These are phyloP conservation scores for Centropristis striata DNA, from an alignment of 2,113 vertebrate genomes.

Conservation along the genomic window DNA sequence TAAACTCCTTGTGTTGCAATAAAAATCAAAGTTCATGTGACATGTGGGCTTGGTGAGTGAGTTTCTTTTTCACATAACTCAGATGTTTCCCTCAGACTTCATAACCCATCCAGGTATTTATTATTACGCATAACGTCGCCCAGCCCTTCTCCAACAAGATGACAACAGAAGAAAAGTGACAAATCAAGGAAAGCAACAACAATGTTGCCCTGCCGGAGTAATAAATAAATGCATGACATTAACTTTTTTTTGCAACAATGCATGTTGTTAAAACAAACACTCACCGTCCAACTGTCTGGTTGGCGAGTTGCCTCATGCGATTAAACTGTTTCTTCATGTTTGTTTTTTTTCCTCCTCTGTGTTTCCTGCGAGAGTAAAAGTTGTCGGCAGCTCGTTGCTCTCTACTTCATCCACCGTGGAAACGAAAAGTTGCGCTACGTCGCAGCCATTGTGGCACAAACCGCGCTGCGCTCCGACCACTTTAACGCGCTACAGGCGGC, in stretches of 20 bases:
- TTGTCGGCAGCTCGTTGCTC: conserved; percentile 39
- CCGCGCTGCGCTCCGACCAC: conserved; percentile 7
- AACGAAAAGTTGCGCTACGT: conserved; percentile 70
- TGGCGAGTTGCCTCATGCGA: conserved; percentile 96
- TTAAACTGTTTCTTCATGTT: conserved; percentile 98
- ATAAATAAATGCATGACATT: neutral
- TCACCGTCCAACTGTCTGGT: conserved; percentile 96
- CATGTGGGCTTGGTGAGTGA: neutral
- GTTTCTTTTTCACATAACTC: neutral
- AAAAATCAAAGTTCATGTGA: neutral
- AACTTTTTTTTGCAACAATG: conserved; percentile 10
- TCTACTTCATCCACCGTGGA: conserved; percentile 55
- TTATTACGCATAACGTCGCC: conserved; percentile 1
- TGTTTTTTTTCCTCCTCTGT: conserved; percentile 52
- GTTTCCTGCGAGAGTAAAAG: conserved; percentile 54
- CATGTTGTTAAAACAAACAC: conserved; percentile 9
- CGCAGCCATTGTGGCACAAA: conserved; percentile 73
- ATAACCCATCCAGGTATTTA: conserved; percentile 1
- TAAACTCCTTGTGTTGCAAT: neutral
- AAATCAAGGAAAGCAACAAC: neutral
- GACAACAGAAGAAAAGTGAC: neutral
- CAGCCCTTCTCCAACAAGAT: conserved; percentile 30
- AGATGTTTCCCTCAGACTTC: neutral
- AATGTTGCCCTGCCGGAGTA: neutral
- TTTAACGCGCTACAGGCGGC: neutral